Base-by-base conservation (phyloP, 2,797 vertebrate genomes). In the Mallotus villosus region DNA sequence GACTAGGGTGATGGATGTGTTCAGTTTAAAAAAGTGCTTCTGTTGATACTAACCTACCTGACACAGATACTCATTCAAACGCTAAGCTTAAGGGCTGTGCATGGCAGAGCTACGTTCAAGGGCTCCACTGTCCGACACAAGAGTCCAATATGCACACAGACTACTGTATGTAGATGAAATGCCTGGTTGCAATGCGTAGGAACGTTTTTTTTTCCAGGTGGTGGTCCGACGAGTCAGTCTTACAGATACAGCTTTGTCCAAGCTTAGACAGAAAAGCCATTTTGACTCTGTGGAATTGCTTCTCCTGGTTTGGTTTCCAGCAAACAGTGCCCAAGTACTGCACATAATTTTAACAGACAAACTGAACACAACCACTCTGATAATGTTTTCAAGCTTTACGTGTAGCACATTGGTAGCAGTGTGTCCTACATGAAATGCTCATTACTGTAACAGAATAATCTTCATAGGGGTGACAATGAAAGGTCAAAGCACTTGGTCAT, bases 21-120 rank as follows among this genome's bases (percentile, higher is more conserved):
- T 93, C 91, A 92, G 92, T 91, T 94, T 86, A 88, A 86, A 86
- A 88, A 88, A 89, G 82, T 29, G 57, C 89, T 89, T 87, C 84
- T 92, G 89, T 92, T 90, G 92, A 91, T 91, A 89, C 92, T 72
- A 86, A 92, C 92, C 77, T 78, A 78, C 73, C 87, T 85, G 64
- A 85, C 91, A 83, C 91, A 95, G 92, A 92, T 92, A 87, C 84
- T 89, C 91, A 95, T 95, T 95, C 93, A 95, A 85, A 89, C 76
- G 79, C 81, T 89, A 90, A 91, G 86, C 81, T 0, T 69, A 71
- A 90, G 87, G 87, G 84, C 82, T 81, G 78, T 79, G 71, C 58
- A 24, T 29, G 27, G 79, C 17, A 14, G 21, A 1, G 75, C 70
- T 29, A 46, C 51, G 75, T 78, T 75, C 70, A 74, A 87, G 84